phyloP scores from a whole-genome alignment of 2,113 vertebrate genomes.

The Cyphomyrus discorhynchus region DNA sequence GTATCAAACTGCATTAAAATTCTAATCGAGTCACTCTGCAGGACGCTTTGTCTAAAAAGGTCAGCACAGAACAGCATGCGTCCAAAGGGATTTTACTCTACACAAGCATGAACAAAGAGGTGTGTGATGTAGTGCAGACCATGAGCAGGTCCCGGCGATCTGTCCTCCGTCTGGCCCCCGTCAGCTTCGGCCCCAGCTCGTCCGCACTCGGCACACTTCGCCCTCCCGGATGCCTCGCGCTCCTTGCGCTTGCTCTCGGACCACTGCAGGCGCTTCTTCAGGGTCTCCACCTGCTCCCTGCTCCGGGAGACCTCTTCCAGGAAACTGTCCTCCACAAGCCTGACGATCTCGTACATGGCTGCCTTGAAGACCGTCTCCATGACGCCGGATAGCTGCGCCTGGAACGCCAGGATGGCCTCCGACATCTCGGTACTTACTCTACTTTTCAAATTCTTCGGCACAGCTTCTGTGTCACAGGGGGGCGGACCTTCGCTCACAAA shows the following conservation, averaged over 20 bases:
- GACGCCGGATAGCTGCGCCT: constrained; percentile 60
- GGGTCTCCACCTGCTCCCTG: constrained; percentile 49
- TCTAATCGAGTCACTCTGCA: neutral
- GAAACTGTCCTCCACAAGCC: constrained; percentile 59
- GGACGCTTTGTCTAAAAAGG: neutral
- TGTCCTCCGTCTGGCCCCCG: constrained; percentile 16
- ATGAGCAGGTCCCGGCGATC: neutral
- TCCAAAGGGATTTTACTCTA: neutral
- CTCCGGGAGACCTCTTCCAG: constrained; percentile 55
- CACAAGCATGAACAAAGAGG: neutral
- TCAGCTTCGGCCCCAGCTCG: constrained; percentile 27
- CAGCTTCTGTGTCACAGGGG: neutral
- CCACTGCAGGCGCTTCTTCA: constrained; percentile 48
- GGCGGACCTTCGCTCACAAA: neutral
- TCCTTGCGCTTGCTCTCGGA: constrained; percentile 43
- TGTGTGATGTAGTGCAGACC: constrained; percentile 32
- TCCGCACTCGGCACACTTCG: constrained; percentile 35
- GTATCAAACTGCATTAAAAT: neutral
- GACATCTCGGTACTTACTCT: constrained; percentile 40
- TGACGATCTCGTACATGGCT: constrained; percentile 58
- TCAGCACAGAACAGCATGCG: neutral
- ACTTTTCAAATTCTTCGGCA: too few species aligned
- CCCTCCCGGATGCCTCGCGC: constrained; percentile 22
- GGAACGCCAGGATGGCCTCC: constrained; percentile 55
- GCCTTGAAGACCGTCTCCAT: constrained; percentile 63